These are phyloP conservation scores for Phenganax stokvisi DNA, from an alignment of 92 coral and sea anemone species.

Conservation along the genomic window DNA sequence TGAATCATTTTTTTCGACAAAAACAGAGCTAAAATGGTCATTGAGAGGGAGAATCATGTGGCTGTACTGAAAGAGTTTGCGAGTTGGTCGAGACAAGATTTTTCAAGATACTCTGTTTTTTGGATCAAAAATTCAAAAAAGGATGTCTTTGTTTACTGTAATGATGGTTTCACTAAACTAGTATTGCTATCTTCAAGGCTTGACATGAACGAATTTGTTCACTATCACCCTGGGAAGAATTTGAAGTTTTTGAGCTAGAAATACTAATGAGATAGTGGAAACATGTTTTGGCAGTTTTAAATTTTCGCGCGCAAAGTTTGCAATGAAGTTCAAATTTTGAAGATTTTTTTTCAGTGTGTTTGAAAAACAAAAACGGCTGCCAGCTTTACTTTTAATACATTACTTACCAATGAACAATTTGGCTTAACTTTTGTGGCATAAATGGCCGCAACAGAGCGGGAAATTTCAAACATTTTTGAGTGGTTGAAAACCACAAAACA, in stretches of 20 bases:
- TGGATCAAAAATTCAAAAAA: too few relatives aligned
- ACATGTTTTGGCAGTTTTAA: neutral
- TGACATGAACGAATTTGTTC: too few relatives aligned
- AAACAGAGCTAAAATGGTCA: neutral
- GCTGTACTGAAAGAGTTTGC: too few relatives aligned
- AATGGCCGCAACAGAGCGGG: conserved; percentile 2
- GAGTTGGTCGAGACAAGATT: too few relatives aligned
- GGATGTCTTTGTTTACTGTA: too few relatives aligned
- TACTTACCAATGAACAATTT: neutral
- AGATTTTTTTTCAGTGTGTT: neutral
- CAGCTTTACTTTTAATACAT: neutral
- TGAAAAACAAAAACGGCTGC: neutral
- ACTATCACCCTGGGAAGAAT: too few relatives aligned
- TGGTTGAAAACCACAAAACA: conserved; percentile 13
- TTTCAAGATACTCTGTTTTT: too few relatives aligned
- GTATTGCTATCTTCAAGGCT: too few relatives aligned
- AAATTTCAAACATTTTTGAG: neutral
- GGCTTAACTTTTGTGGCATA: neutral
- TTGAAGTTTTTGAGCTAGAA: neutral
- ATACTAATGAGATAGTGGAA: neutral
- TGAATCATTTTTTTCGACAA: neutral
- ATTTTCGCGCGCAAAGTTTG: neutral
- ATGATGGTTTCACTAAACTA: too few relatives aligned
- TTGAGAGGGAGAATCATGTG: neutral
- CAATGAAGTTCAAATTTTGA: neutral